phyloP scores from a whole-genome alignment of 2,888 invertebrate genomes.

The Spicauda simplicius region DNA sequence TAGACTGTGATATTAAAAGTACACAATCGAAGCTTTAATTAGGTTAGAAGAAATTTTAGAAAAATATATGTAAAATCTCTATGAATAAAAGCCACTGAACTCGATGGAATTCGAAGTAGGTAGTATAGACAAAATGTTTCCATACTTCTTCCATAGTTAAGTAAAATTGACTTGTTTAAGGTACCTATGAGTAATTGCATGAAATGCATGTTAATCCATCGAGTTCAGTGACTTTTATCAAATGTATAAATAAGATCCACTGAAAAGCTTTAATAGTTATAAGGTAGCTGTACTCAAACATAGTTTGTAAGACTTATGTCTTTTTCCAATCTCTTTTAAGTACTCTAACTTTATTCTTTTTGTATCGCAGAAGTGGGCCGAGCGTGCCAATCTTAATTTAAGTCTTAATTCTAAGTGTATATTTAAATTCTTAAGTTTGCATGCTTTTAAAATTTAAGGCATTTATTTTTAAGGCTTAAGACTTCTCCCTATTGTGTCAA shows the following conservation, averaged over 20 bases:
- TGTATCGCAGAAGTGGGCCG: slow-evolving; percentile 68
- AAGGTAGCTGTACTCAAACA: slow-evolving; percentile 42
- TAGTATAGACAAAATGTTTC: slow-evolving; percentile 16
- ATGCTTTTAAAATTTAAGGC: slow-evolving; percentile 42
- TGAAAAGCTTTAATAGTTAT: slow-evolving; percentile 69
- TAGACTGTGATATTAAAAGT: slow-evolving; percentile 74
- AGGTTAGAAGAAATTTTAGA: slow-evolving; percentile 44
- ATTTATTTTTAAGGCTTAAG: slow-evolving; percentile 38
- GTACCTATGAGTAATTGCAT: slow-evolving; percentile 18
- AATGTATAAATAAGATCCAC: slow-evolving; percentile 41
- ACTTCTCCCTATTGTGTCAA: slow-evolving; percentile 64
- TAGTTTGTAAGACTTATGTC: slow-evolving; percentile 9
- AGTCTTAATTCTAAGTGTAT: slow-evolving; percentile 22
- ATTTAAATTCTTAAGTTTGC: slow-evolving; percentile 42
- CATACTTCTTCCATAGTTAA: slow-evolving; percentile 11
- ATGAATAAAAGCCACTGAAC: slow-evolving; percentile 24
- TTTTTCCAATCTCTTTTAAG: slow-evolving; percentile 30
- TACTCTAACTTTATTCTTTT: slow-evolving; percentile 44
- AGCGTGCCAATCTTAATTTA: slow-evolving; percentile 70
- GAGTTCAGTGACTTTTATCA: slow-evolving; percentile 39
- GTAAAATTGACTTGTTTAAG: slow-evolving; percentile 10
- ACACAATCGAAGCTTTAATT: slow-evolving; percentile 72
- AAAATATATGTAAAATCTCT: slow-evolving; percentile 21
- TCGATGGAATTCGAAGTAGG: slow-evolving; percentile 26
- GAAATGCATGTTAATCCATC: slow-evolving; percentile 33